Conservation (phyloP, 2,888 invertebrate species). For the Drosophila putrida region DNA sequence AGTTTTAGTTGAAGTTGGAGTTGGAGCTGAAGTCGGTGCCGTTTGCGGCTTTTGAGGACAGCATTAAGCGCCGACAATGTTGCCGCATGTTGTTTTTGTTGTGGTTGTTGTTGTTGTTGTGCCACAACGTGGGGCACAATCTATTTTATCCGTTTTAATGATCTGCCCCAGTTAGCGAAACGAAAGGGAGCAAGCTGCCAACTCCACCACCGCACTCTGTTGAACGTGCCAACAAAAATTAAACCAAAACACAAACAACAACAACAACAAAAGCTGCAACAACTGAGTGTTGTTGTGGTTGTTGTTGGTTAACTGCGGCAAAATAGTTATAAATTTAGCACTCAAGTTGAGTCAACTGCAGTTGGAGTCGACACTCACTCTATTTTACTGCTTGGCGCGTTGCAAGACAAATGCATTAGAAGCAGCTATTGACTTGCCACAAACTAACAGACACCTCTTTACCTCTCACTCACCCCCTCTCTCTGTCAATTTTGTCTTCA, state of each 20-base stretch:
- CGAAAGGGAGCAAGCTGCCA: slow-evolving; percentile 67
- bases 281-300: slow-evolving; percentile 6
- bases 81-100: slow-evolving; percentile 27
- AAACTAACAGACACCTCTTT: slow-evolving; percentile 2
- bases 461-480: background rate
- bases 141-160: slow-evolving; percentile 79
- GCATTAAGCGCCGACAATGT: slow-evolving; percentile 76
- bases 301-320: slow-evolving; percentile 45
- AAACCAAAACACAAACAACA: slow-evolving; percentile 20
- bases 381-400: slow-evolving; percentile 53
- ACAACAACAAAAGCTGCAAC: slow-evolving; percentile 42
- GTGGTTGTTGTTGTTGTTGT: slow-evolving; percentile 4
- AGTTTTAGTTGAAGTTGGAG: slow-evolving; percentile 24
- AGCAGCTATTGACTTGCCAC: slow-evolving; percentile 59
- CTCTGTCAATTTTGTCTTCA: slow-evolving; percentile 54
- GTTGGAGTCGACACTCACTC: slow-evolving; percentile 41
- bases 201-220: slow-evolving; percentile 32
- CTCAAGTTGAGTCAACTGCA: slow-evolving; percentile 48
- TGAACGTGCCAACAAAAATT: slow-evolving; percentile 64
- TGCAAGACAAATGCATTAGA: slow-evolving; percentile 76
- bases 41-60: slow-evolving; percentile 75
- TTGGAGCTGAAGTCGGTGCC: slow-evolving; percentile 53
- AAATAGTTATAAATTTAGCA: slow-evolving; percentile 74
- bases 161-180: slow-evolving; percentile 80
- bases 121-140: slow-evolving; percentile 73